Base-by-base conservation (phyloP, 2,888 invertebrate genomes). In the Magallana nippona region DNA sequence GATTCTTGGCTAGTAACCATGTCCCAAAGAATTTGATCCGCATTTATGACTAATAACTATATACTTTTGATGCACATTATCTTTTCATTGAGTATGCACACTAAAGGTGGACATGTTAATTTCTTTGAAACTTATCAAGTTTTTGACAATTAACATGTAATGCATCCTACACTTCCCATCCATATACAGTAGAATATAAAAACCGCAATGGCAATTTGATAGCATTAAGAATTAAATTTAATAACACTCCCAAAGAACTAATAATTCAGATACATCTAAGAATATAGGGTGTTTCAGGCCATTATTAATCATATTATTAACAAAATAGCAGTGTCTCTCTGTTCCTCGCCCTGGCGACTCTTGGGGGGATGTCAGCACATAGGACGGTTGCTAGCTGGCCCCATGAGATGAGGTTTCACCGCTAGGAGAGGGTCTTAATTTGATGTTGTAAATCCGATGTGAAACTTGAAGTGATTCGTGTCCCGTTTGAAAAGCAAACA, bases 401-500 rank as follows among this genome's bases (percentile, higher is more conserved):
- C 71, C 27, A 19, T 22, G 79, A 79, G 79, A 79, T 79, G 79
- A 22, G 57, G 79, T 57, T 79, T 79, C 57, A 22, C 71, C 13
- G 71, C 15, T 13, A 27, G 71, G 15, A 71, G 71, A 71, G 71
- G 71, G 71, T 32, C 32, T 71, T 71, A 71, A 71, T 71, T 71
- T 79, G 57, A 79, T 57, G 57, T 79, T 79, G 79, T 71, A 71
- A 71, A 71, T 71, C 71, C 71, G 71, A 71, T 71, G 32, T 71
- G 71, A 71, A 71, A 71, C 57, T 57, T 79, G 27, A 79, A 79
- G 79, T 27, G 79, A 79, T 79, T 79, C 79, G 79, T 79, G 79
- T 57, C 57, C 19, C 27, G 57, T 79, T 79, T 79, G 57, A 79
- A 79, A 79, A 57, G 79, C 57, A 79, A 79, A 79, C 57, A 79